Evolutionary conservation across 1,140 invertebrate genomes (phyloP).

Genomic region (Megathymus violae): DNA sequence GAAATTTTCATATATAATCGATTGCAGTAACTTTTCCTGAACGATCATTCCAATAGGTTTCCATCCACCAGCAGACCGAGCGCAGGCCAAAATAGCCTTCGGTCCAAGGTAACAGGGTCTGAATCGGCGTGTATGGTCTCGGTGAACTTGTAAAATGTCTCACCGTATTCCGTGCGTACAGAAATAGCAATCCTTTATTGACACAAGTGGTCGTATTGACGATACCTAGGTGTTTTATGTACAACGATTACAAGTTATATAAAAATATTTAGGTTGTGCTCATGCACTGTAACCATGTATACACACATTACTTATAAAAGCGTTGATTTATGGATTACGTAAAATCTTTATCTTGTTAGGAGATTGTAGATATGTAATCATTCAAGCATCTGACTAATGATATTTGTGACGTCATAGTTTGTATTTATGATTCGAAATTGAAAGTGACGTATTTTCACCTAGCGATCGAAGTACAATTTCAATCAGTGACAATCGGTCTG

Average conservation of each 20-base stretch:
- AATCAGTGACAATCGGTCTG: no score
- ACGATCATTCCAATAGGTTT: conserved; percentile 18
- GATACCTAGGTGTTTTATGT: conserved; percentile 19
- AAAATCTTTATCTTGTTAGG: no score
- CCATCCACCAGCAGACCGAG: neutral
- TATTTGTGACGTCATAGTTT: no score
- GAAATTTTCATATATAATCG: conserved; percentile 11
- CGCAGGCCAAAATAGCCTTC: neutral
- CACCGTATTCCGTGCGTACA: conserved; percentile 10
- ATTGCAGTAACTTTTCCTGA: conserved; percentile 1
- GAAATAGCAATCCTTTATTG: conserved; percentile 46
- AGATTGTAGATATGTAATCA: no score
- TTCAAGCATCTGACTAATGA: no score
- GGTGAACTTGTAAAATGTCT: conserved; percentile 10
- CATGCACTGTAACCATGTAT: no score
- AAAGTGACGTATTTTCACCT: no score
- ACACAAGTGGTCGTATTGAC: conserved; percentile 51
- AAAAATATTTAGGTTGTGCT: no score
- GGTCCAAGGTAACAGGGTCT: neutral
- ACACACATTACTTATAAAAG: no score
- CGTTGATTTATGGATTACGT: no score
- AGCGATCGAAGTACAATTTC: no score
- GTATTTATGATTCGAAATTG: no score
- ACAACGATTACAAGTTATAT: neutral
- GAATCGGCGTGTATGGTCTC: neutral